Conservation (phyloP, 2,113 vertebrate species). For the Embiotoca jacksoni region DNA sequence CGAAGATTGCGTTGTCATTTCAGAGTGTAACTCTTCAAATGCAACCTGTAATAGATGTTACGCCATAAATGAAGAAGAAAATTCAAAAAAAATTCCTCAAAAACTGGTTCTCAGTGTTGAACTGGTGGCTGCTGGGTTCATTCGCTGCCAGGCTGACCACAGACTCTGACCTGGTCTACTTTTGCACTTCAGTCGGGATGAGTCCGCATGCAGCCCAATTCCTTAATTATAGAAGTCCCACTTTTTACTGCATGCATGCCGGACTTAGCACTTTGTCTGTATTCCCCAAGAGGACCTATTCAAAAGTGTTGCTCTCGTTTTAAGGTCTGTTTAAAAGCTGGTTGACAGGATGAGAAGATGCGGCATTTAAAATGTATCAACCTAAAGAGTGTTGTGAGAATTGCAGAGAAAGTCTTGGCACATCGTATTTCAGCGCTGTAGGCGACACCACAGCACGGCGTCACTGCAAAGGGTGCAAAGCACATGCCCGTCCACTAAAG, state of each 20-base stretch:
- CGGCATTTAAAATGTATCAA: not conserved
- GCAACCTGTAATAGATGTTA: constrained; percentile 16
- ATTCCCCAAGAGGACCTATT: constrained; percentile 23
- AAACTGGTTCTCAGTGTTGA: constrained; percentile 21
- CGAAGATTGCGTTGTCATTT: constrained; percentile 42
- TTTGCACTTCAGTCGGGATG: constrained; percentile 27
- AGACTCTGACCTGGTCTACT: constrained; percentile 45
- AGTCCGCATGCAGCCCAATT: constrained; percentile 19
- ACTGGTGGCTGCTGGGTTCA: not conserved
- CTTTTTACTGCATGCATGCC: constrained; percentile 30
- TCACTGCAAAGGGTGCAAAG: too few species aligned
- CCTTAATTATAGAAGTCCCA: constrained; percentile 48
- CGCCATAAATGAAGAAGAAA: constrained; percentile 31
- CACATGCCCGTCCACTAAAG: too few species aligned
- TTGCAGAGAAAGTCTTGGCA: too few species aligned
- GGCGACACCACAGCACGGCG: too few species aligned
- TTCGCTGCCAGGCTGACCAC: constrained; percentile 42
- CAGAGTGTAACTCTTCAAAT: constrained; percentile 26
- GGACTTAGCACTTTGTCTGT: constrained; percentile 12
- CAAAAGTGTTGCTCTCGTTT: constrained; percentile 13
- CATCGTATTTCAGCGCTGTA: too few species aligned
- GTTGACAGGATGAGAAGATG: not conserved
- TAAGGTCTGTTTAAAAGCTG: not conserved
- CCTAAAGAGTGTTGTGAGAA: too few species aligned
- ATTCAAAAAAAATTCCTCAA: not conserved